Evolutionary conservation across 2,113 vertebrate species (phyloP).

Genomic region (Shinisaurus crocodilurus): DNA sequence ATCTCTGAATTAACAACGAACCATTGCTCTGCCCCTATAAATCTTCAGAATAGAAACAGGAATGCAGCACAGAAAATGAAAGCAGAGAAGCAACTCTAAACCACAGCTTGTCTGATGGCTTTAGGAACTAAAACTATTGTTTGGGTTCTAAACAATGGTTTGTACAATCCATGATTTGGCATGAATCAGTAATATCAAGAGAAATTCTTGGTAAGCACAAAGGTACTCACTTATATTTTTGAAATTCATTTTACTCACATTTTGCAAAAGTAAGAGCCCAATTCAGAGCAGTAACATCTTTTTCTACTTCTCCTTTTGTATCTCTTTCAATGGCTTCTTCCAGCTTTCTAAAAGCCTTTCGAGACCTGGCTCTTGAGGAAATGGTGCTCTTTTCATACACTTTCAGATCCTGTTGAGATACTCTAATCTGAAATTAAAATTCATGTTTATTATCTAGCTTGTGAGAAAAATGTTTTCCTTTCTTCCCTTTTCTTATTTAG

Average conservation of each 20-base stretch:
- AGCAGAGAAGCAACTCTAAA: background rate
- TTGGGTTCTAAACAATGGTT: background rate
- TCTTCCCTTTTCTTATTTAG: background rate
- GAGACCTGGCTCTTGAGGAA: slow-evolving; percentile 59
- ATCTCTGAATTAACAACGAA: background rate
- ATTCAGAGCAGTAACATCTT: background rate
- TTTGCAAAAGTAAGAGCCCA: slow-evolving; percentile 33
- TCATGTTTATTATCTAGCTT: background rate
- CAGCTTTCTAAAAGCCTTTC: background rate
- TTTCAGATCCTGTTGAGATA: slow-evolving; percentile 39
- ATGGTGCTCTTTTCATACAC: slow-evolving; percentile 51
- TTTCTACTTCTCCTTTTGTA: background rate
- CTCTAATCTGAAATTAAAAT: slow-evolving; percentile 47
- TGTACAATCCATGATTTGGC: background rate
- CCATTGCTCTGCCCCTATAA: background rate
- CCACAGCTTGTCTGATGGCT: background rate
- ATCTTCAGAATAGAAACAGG: background rate
- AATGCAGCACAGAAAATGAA: background rate
- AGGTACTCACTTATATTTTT: background rate
- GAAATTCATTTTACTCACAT: background rate
- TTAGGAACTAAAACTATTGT: background rate
- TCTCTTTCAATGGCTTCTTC: slow-evolving; percentile 24
- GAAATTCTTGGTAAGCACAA: background rate
- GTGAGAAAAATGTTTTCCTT: slow-evolving; percentile 8
- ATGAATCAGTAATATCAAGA: background rate